These are phyloP conservation scores for Pelusios castaneus DNA, from an alignment of 2,113 vertebrate species.

Conservation along the genomic window DNA sequence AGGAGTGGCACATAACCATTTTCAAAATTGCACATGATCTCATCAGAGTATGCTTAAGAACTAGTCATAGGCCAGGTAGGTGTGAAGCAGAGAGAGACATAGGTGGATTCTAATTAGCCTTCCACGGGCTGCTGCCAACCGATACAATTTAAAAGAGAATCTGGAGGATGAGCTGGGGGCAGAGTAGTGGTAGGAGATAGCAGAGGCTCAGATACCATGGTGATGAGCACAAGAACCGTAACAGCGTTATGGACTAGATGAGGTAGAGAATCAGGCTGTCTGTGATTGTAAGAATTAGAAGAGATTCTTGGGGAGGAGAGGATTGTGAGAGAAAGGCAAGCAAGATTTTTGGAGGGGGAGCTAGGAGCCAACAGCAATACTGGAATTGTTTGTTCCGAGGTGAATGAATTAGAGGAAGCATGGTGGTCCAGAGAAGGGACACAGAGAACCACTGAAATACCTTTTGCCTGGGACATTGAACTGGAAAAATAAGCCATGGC, in stretches of 20 bases:
- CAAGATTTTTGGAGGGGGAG: background rate
- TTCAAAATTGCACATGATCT: background rate
- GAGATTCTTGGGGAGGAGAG: background rate
- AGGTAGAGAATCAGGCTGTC: background rate
- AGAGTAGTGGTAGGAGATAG: background rate
- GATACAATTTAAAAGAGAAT: background rate
- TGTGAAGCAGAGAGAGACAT: background rate
- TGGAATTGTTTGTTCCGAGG: background rate
- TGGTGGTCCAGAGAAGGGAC: background rate
- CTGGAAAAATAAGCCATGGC: background rate
- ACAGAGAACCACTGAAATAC: background rate
- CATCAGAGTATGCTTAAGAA: background rate
- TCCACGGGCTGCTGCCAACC: background rate
- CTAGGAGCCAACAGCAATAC: background rate
- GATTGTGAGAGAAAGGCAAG: background rate
- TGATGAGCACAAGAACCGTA: background rate
- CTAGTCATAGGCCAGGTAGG: background rate
- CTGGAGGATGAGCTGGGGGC: background rate
- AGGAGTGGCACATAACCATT: background rate
- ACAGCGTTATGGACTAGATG: background rate
- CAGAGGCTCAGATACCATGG: background rate
- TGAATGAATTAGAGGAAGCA: background rate
- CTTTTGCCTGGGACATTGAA: background rate
- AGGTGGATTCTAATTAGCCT: background rate
- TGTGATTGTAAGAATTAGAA: background rate